Evolutionary conservation across 2,888 invertebrate genomes (phyloP).

Genomic region (Acronicta psi): DNA sequence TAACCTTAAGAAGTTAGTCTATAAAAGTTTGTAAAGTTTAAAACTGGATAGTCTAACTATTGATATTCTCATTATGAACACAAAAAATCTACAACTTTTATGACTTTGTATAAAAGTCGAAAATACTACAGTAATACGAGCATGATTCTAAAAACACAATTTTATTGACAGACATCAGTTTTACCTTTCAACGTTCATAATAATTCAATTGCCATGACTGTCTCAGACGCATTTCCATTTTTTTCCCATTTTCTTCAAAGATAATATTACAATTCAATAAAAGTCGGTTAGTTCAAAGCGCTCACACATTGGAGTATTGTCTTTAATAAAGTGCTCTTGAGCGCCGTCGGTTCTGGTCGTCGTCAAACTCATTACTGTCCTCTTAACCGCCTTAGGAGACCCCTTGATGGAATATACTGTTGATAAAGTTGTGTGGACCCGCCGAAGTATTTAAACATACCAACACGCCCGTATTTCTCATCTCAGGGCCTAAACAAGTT

Average conservation of each 20-base stretch:
- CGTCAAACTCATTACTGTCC: constrained; percentile 58
- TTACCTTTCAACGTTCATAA: background rate
- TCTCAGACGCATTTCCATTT: constrained; percentile 12
- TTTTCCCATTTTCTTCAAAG: constrained; percentile 18
- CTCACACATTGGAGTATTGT: constrained; percentile 38
- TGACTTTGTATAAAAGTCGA: too few relatives aligned
- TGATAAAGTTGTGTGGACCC: constrained; percentile 2
- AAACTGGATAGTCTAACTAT: too few relatives aligned
- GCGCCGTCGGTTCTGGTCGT: constrained; percentile 32
- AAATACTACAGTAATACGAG: too few relatives aligned
- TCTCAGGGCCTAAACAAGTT: too few relatives aligned
- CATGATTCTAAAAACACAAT: too few relatives aligned
- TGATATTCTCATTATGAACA: too few relatives aligned
- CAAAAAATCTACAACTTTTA: too few relatives aligned
- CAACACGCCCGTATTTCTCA: too few relatives aligned
- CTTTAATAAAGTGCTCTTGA: constrained; percentile 49
- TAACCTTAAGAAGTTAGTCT: too few relatives aligned
- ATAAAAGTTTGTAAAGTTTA: too few relatives aligned
- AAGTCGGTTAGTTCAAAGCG: constrained; percentile 13
- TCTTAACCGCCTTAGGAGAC: constrained; percentile 36
- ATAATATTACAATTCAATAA: constrained; percentile 33
- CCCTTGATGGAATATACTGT: constrained; percentile 22
- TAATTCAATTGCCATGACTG: constrained; percentile 11
- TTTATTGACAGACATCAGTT: background rate
- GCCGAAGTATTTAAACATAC: background rate